Evolutionary conservation across 2,113 vertebrate species (phyloP).

Genomic region (Halcyon senegalensis): DNA sequence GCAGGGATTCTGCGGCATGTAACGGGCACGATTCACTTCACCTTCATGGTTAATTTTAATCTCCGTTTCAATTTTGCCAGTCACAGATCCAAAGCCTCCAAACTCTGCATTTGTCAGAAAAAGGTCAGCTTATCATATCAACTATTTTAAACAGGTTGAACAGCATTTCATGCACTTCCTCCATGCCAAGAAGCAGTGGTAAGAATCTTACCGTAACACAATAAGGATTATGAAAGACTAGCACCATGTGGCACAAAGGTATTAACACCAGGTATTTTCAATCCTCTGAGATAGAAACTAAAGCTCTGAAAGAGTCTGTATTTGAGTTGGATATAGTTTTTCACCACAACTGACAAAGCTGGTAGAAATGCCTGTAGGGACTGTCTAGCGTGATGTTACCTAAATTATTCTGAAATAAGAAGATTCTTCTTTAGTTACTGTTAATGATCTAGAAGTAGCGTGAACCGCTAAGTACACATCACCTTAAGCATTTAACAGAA

Average conservation of each 20-base stretch:
- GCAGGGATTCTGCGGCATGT: slow-evolving; percentile 92
- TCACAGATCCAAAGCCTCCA: slow-evolving; percentile 93
- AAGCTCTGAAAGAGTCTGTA: neutral
- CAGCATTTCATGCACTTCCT: neutral
- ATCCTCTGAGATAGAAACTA: neutral
- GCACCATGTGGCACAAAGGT: neutral
- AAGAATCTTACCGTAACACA: neutral
- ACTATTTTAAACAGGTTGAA: neutral
- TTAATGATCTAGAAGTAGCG: neutral
- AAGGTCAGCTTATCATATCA: neutral
- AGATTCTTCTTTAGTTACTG: neutral
- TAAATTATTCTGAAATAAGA: neutral
- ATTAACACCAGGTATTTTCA: neutral
- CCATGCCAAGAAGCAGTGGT: neutral
- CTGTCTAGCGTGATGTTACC: neutral
- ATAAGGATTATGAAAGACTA: neutral
- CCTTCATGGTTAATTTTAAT: slow-evolving; percentile 97
- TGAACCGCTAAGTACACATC: accelerated
- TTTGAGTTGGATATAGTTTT: neutral
- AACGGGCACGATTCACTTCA: slow-evolving; percentile 92
- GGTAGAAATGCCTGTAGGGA: neutral
- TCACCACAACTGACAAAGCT: neutral
- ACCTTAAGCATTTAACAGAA: neutral
- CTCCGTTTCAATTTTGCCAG: slow-evolving; percentile 92
- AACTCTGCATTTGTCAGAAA: slow-evolving; percentile 79